Conservation (phyloP, 2,113 vertebrate genomes). For the Ciconia stormi region DNA sequence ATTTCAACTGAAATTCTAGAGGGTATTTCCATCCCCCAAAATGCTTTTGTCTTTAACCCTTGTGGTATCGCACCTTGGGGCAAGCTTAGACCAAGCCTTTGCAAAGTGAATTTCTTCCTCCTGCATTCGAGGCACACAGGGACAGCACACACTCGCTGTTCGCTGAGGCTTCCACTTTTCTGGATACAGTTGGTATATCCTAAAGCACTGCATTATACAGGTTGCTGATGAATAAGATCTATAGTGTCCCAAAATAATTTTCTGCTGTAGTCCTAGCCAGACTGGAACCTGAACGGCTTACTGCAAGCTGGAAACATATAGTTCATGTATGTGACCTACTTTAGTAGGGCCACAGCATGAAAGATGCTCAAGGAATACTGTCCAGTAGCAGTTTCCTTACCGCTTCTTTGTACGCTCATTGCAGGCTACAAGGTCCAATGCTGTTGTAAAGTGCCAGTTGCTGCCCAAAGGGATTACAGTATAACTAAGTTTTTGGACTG, state of each 20-base stretch:
- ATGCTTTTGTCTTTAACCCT: background rate
- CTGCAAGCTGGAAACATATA: background rate
- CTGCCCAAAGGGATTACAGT: background rate
- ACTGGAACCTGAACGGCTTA: background rate
- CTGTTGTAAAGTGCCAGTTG: background rate
- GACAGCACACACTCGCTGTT: background rate
- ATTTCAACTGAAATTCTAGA: background rate
- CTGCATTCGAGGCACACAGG: background rate
- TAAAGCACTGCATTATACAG: background rate
- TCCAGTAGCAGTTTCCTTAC: background rate
- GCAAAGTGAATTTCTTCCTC: background rate
- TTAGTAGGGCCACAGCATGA: background rate
- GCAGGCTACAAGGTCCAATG: background rate
- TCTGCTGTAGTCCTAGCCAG: background rate
- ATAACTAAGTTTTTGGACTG: background rate
- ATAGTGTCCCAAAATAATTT: background rate
- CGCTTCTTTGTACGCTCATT: background rate
- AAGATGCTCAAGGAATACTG: background rate
- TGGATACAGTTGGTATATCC: background rate
- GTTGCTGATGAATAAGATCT: background rate
- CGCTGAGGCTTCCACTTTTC: background rate
- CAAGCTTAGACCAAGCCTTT: background rate
- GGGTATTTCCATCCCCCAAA: background rate
- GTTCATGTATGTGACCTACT: background rate
- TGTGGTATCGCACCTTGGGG: background rate